A percentile compares a stretch with the other conserved stretches of the same genome.
Evolutionary conservation across 2,113 vertebrate genomes (phyloP).

Genomic region (Heliornis fulica): DNA sequence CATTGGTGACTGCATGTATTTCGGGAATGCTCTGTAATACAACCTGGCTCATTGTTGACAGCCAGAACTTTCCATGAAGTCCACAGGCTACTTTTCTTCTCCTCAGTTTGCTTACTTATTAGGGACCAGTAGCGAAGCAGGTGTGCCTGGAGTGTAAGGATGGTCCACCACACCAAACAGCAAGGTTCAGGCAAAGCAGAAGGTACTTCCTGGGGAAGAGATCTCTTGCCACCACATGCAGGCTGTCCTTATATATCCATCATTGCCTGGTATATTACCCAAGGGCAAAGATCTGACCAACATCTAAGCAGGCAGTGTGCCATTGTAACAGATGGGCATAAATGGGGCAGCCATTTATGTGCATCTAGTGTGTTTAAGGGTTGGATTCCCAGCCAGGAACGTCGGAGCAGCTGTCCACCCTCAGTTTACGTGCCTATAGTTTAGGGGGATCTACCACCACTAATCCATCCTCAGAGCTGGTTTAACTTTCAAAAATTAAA

Average conservation of each 20-base stretch:
- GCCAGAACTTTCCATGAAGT: constrained; percentile 53
- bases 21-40: constrained; percentile 59
- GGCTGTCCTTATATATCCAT: constrained; percentile 9
- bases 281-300: constrained; percentile 66
- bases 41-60: constrained; percentile 61
- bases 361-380: constrained; percentile 60
- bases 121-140: not conserved
- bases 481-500: constrained; percentile 72
- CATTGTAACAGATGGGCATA: constrained; percentile 69
- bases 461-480: constrained; percentile 72
- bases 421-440: constrained; percentile 68
- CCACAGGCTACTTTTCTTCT: constrained; percentile 15
- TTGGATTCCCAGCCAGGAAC: constrained; percentile 67
- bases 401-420: constrained; percentile 67
- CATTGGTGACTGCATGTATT: constrained; percentile 37
- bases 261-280: constrained; percentile 11
- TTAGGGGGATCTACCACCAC: constrained; percentile 65
- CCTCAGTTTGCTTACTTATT: not conserved
- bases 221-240: not conserved
- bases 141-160: not conserved
- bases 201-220: constrained; percentile 15
- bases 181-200: not conserved
- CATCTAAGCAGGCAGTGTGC: constrained; percentile 62
- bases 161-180: not conserved
- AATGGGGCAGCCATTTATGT: constrained; percentile 64